Percentiles rank a stretch among this genome's conserved stretches.
Evolutionary conservation across 2,888 invertebrate species (phyloP).

Genomic region (Luffia ferchaultella): DNA sequence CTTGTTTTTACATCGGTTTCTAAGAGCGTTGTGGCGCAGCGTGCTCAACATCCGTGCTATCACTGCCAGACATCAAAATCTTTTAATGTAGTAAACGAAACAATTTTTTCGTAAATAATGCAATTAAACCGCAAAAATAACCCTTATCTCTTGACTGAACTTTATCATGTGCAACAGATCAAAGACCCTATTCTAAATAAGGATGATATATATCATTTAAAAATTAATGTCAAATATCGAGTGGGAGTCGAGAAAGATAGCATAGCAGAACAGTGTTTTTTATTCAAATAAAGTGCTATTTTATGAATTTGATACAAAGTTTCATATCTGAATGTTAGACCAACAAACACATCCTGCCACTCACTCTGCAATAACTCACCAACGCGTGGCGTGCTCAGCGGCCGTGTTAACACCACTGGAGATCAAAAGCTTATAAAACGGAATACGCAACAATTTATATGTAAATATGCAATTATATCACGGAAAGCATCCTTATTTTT

Average conservation of each 20-base stretch:
- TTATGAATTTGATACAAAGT: background rate
- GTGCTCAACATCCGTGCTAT: slow-evolving; percentile 34
- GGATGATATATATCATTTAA: background rate
- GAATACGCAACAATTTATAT: no score
- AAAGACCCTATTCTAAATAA: background rate
- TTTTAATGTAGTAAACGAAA: slow-evolving; percentile 27
- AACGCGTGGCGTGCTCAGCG: no score
- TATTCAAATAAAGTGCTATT: background rate
- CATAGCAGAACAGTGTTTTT: background rate
- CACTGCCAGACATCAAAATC: slow-evolving; percentile 21
- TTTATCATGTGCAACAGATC: background rate
- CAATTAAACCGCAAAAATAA: slow-evolving; percentile 26
- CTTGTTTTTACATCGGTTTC: background rate
- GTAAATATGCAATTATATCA: no score
- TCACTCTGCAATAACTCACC: no score
- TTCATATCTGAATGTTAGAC: no score
- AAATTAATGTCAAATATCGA: background rate
- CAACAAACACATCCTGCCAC: no score
- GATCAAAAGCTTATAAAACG: no score
- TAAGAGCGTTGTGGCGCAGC: slow-evolving; percentile 15
- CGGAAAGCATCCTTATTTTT: no score
- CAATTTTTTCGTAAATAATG: slow-evolving; percentile 53
- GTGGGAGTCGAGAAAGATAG: background rate
- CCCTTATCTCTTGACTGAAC: background rate
- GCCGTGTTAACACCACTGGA: no score